Evolutionary conservation across 2,888 invertebrate genomes (phyloP), one percentile per base, ranked within the genome.

Genomic region (Conops quadrifasciatus): DNA sequence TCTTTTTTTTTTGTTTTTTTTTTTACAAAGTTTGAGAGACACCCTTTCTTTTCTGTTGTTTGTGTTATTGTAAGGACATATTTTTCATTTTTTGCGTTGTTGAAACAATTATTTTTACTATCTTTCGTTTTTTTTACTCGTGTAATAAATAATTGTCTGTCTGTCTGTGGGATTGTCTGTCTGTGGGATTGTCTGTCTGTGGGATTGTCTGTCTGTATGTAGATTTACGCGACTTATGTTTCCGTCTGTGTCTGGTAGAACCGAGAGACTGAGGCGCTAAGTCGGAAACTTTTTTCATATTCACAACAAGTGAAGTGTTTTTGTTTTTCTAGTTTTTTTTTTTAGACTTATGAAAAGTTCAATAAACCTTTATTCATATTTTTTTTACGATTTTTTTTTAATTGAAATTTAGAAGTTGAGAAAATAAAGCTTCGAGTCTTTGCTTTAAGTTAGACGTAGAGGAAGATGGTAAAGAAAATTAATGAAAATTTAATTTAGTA

Each of bases 1-100:
- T 9, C 59, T 19, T 28, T 26, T 65, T 16, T 51, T 28, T 60
- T 43, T 19, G 58, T 62, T 30, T 51, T 53, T 67, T 63, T 56
- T 36, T 30, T 53, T 43, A 11, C 66, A 21, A 9, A 24, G 66
- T 19, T 43, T 53, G 66, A 66, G 5, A 9, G 36, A 36, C 5
- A 36, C 36, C 4, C 36, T 36, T 36, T 36, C 4, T 36, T 36
- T 7, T n/a, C n/a, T 47, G 26, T 19, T 47, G 45, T 63, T 47
- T 47, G 26, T 49, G 63, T 47, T 26, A 26, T 47, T 36, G 36
- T 36, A 36, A 36, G 36, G 36, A 4, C 36, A 36, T 36, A 36
- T 36, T 36, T 36, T 36, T 36, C 9, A 4, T 63, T 47, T 45
- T 63, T 63, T 47, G 26, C 26, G 26, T 15, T 36, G 7, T 45